A percentile compares a stretch with the other conserved stretches of the same genome.
Conservation (phyloP, 2,888 invertebrate genomes). For the Tribolium freemani region DNA sequence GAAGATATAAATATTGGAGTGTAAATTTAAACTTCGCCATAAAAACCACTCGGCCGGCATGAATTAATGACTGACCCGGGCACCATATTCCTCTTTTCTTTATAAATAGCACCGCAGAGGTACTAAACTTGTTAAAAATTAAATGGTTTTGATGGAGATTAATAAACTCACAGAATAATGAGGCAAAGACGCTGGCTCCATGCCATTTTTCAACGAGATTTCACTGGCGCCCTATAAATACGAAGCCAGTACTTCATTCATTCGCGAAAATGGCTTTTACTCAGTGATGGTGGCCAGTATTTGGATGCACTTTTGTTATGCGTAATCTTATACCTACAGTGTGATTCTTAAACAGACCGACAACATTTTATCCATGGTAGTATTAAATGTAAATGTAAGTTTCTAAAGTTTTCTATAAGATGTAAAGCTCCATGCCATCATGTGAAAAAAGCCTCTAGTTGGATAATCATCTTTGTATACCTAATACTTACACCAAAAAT, state of each 20-base stretch:
- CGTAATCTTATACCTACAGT: no score
- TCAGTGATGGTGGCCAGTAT: background rate
- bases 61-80: slow-evolving; percentile 33
- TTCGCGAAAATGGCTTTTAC: background rate
- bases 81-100: slow-evolving; percentile 33
- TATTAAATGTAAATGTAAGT: no score
- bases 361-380: no score
- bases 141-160: slow-evolving; percentile 33
- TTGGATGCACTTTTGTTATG: no score
- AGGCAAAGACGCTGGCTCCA: slow-evolving; percentile 17
- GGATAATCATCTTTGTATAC: no score
- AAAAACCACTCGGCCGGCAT: slow-evolving; percentile 33
- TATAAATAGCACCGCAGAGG: slow-evolving; percentile 39
- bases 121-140: slow-evolving; percentile 30
- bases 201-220: slow-evolving; percentile 10
- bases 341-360: no score
- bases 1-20: slow-evolving; percentile 48
- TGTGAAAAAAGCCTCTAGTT: no score
- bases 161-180: slow-evolving; percentile 16
- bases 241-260: background rate
- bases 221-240: background rate
- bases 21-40: slow-evolving; percentile 39
- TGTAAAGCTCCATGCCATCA: no score
- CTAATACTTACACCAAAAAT: no score
- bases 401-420: no score